Base-by-base conservation (phyloP, 2,113 vertebrate genomes). In the Hystrix brachyura region DNA sequence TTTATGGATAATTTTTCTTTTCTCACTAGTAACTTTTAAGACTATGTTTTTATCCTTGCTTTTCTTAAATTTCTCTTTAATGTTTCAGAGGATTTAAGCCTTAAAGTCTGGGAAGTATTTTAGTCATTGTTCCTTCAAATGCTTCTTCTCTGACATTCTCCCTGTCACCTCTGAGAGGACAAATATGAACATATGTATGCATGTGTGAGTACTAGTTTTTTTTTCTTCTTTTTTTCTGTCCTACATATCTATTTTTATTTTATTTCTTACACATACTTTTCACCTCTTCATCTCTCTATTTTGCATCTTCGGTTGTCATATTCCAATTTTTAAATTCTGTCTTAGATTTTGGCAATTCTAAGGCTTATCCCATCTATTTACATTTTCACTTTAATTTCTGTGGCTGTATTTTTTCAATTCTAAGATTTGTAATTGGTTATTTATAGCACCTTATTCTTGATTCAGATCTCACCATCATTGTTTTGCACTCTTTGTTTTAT, bases 11-110 rank as follows among this genome's bases (percentile, higher is more conserved):
- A 57, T 64, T 89, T 89, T 8, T 72, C 25, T 74, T 95, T 83
- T 87, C 17, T 57, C 5, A 74, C 21, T 76, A 38, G 57, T 72
- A 71, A 5, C n/a, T 81, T 80, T 85, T 76, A 74, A 96, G 46
- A 59, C 2, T 57, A 8, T 48, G 13, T 86, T 48, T 82, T 95
- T 59, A 81, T 80, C 53, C 15, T 88, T 91, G 17, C 51, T 91
- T 76, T 96, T 88, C 13, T 53, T 87, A 95, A 32, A 48, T 74
- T 69, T 80, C 51, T 76, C 29, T 76, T 95, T 89, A 94, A 29
- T 85, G 7, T 67, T 29, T 91, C 51, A 67, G 43, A 80, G 0
- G 18, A 85, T 55, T 94, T 88, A 51, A 69, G 18, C 17, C 43
- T 81, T 86, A 96, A 91, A 76, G 62, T 83, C 82, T 74, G 29